Conservation (phyloP, 2,888 invertebrate species). For the Troides aeacus region DNA sequence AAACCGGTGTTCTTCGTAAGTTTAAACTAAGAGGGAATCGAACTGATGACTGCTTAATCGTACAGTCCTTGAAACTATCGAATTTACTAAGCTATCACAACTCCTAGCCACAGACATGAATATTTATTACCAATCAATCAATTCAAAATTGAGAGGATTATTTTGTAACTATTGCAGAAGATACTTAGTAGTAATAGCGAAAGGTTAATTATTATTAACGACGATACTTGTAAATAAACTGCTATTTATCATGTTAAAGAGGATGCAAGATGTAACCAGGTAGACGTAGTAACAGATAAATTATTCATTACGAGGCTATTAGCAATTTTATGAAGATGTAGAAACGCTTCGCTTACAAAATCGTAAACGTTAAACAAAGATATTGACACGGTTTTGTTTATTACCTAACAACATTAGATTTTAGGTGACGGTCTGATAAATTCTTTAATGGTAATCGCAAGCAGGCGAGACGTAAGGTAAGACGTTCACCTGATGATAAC, state of each 20-base stretch:
- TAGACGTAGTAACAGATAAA: conserved; percentile 24
- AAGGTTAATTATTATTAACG: neutral
- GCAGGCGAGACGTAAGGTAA: too few relatives aligned
- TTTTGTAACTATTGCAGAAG: neutral
- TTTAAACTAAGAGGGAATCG: too few relatives aligned
- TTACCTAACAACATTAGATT: neutral
- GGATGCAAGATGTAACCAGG: neutral
- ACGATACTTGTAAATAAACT: neutral
- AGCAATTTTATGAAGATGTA: conserved; percentile 18
- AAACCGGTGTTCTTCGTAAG: too few relatives aligned
- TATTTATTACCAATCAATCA: too few relatives aligned
- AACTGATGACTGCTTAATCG: too few relatives aligned
- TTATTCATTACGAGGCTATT: conserved; percentile 20
- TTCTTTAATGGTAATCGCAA: neutral
- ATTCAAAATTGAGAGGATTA: neutral
- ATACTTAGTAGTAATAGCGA: neutral
- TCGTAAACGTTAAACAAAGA: neutral
- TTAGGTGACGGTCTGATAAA: neutral
- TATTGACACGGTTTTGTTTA: neutral
- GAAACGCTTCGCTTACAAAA: conserved; percentile 5
- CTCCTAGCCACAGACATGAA: too few relatives aligned
- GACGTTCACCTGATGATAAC: too few relatives aligned
- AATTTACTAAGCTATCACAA: too few relatives aligned
- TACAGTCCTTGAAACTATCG: too few relatives aligned
- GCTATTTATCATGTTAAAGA: neutral